Conservation (phyloP, 1,140 invertebrate species). For the Chrysoperla carnea region DNA sequence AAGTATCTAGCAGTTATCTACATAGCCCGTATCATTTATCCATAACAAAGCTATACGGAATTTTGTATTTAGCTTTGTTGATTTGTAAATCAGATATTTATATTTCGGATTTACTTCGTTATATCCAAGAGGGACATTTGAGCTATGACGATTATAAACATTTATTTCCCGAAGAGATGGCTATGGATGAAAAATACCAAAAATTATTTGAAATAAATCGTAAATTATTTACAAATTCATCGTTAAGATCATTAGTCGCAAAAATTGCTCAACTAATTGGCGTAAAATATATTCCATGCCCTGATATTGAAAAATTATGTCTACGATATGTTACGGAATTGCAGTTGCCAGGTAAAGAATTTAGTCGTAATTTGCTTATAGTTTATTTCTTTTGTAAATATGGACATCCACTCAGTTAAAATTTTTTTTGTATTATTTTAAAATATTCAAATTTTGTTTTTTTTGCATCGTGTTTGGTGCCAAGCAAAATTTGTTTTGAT, state of each 20-base stretch:
- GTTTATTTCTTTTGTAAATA: too few species aligned
- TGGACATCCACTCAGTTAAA: too few species aligned
- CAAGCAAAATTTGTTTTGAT: too few species aligned
- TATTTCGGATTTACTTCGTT: conserved; percentile 35
- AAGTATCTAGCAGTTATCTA: conserved; percentile 17
- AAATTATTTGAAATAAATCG: conserved; percentile 14
- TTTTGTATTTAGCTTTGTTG: conserved; percentile 32
- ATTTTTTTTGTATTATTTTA: too few species aligned
- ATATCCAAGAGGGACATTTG: conserved; percentile 36
- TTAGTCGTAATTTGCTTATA: too few species aligned
- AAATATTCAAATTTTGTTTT: too few species aligned
- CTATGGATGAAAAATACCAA: conserved; percentile 11
- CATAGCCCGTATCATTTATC: conserved; percentile 22
- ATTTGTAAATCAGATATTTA: conserved; percentile 34
- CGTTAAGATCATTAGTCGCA: conserved; percentile 15
- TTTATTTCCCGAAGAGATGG: conserved; percentile 32
- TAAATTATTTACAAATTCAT: conserved; percentile 20
- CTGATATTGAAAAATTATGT: conserved; percentile 26
- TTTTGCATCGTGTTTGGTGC: too few species aligned
- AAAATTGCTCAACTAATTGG: conserved; percentile 24
- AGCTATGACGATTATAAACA: conserved; percentile 30
- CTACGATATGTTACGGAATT: conserved; percentile 33
- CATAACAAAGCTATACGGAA: conserved; percentile 26
- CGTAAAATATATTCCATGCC: conserved; percentile 18
- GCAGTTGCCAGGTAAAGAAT: conserved; percentile 30